A percentile compares a stretch with the other conserved stretches of the same genome.
phyloP scores from a whole-genome alignment of 2,797 vertebrate genomes.

The Rhynchotus rufescens region DNA sequence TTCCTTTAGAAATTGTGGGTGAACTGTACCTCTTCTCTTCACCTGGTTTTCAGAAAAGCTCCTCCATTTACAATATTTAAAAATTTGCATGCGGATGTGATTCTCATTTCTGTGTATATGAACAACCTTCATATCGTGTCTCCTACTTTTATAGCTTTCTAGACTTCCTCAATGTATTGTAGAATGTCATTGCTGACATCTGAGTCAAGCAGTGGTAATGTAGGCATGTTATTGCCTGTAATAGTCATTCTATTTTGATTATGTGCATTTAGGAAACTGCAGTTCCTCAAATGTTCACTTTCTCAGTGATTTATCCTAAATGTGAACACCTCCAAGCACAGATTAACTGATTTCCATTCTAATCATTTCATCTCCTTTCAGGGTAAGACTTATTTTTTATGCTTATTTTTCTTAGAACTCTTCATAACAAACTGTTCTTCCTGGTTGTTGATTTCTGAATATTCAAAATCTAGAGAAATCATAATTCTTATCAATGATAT shows the following conservation, averaged over 20 bases:
- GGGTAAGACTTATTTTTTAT: background rate
- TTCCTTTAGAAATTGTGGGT: background rate
- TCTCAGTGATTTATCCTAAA: background rate
- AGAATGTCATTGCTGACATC: background rate
- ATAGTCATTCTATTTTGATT: background rate
- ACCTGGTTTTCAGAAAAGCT: background rate
- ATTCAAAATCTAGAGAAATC: background rate
- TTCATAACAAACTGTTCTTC: background rate
- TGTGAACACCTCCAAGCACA: background rate
- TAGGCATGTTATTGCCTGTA: background rate
- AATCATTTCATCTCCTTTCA: background rate
- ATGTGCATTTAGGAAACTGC: background rate
- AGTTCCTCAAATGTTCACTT: background rate
- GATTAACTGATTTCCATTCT: background rate
- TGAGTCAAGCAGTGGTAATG: background rate
- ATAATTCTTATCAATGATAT: background rate
- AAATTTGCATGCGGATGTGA: background rate
- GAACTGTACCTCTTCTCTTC: background rate
- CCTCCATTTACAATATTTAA: conserved; percentile 1
- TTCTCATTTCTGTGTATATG: background rate
- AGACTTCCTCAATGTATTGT: background rate
- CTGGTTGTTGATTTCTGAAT: background rate
- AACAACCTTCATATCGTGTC: background rate
- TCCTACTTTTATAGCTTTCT: background rate
- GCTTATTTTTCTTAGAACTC: background rate